Evolutionary conservation across 2,888 invertebrate species (phyloP).

Genomic region (Melieria picta): DNA sequence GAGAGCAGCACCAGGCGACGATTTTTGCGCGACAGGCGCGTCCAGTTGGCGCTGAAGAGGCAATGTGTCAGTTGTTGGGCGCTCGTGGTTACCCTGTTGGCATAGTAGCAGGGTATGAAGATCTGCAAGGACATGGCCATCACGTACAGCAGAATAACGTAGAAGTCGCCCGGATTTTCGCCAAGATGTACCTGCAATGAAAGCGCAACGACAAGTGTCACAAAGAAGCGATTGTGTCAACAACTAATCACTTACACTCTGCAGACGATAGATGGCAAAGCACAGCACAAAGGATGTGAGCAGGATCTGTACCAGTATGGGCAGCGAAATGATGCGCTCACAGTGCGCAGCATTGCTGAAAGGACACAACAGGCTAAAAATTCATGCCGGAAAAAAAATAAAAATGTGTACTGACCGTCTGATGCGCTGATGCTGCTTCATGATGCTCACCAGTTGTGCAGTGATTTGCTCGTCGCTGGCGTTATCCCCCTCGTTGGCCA

Average conservation of each 20-base stretch:
- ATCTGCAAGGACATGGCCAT: slow-evolving; percentile 56
- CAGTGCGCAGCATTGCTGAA: slow-evolving; percentile 42
- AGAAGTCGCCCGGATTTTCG: slow-evolving; percentile 44
- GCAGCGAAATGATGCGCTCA: slow-evolving; percentile 50
- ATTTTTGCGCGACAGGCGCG: slow-evolving; percentile 48
- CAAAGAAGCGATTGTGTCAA: background rate
- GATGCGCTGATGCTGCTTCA: slow-evolving; percentile 37
- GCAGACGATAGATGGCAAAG: slow-evolving; percentile 55
- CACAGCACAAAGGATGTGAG: slow-evolving; percentile 57
- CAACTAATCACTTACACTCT: slow-evolving; percentile 41
- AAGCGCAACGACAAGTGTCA: background rate
- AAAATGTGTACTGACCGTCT: slow-evolving; percentile 23
- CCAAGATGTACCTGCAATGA: slow-evolving; percentile 40
- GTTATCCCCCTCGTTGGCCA: slow-evolving; percentile 31
- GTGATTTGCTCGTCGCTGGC: slow-evolving; percentile 14
- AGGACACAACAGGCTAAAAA: background rate
- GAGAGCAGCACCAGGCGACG: slow-evolving; percentile 51
- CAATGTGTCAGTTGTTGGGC: slow-evolving; percentile 49
- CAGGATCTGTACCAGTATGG: slow-evolving; percentile 53
- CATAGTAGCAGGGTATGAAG: slow-evolving; percentile 60
- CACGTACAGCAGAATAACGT: slow-evolving; percentile 48
- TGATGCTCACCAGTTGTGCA: slow-evolving; percentile 23
- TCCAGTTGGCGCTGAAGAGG: slow-evolving; percentile 57
- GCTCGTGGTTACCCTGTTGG: slow-evolving; percentile 55
- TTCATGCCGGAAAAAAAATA: background rate